Evolutionary conservation across 2,888 invertebrate species (phyloP).

Genomic region (Scelioninae gen. 2): DNA sequence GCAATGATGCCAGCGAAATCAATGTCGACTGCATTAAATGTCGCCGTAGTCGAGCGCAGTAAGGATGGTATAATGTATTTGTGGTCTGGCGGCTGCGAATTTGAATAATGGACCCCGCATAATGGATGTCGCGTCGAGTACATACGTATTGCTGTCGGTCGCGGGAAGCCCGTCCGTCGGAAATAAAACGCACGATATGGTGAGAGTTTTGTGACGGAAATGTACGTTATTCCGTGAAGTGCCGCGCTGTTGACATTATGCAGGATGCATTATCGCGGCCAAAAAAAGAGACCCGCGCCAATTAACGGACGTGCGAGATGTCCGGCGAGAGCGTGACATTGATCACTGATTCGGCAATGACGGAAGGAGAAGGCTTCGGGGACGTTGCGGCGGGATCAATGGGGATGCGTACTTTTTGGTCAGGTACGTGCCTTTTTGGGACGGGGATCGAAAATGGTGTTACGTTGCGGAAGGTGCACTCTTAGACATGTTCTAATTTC

Average conservation of each 20-base stretch:
- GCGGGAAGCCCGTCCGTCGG: conserved; percentile 61
- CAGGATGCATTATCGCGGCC: conserved; percentile 51
- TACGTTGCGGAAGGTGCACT: too few relatives aligned
- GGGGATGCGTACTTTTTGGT: too few relatives aligned
- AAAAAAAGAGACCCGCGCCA: conserved; percentile 49
- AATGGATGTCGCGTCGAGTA: conserved; percentile 66
- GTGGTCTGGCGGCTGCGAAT: conserved; percentile 64
- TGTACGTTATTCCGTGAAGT: conserved; percentile 60
- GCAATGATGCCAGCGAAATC: conserved; percentile 54
- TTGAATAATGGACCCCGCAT: conserved; percentile 69
- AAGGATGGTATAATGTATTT: conserved; percentile 63
- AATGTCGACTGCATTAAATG: conserved; percentile 58
- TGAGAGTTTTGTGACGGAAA: conserved; percentile 53
- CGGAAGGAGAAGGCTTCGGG: too few relatives aligned
- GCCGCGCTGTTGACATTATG: conserved; percentile 56
- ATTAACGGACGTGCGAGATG: conserved; percentile 40
- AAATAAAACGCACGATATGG: conserved; percentile 62
- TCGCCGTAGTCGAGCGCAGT: conserved; percentile 50
- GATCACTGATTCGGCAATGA: too few relatives aligned
- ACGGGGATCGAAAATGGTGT: too few relatives aligned
- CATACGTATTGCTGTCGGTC: conserved; percentile 65
- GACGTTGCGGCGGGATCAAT: too few relatives aligned
- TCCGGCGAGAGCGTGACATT: too few relatives aligned
- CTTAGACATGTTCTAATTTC: too few relatives aligned
- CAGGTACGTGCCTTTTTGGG: too few relatives aligned